Percentiles rank a stretch among this genome's conserved stretches.
phyloP scores from a whole-genome alignment of 2,888 invertebrate species.

The Metopia argyrocephala region DNA sequence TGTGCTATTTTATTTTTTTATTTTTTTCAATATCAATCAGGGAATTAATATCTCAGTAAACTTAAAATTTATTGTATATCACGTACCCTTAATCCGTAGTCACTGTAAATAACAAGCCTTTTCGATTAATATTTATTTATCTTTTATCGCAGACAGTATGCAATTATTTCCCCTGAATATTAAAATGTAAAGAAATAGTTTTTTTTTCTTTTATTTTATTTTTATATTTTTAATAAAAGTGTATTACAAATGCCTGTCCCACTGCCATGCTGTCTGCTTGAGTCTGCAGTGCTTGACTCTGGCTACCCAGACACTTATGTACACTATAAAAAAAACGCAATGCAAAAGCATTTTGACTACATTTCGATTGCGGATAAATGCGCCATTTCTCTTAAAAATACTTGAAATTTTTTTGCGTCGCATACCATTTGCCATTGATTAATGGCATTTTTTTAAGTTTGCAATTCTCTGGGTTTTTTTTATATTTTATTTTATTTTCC shows the following conservation, averaged over 20 bases:
- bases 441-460: slow-evolving; percentile 69
- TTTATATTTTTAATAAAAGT: slow-evolving; percentile 7
- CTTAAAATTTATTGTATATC: too few relatives aligned
- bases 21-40: too few relatives aligned
- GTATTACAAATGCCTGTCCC: neutral
- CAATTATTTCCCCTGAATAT: neutral
- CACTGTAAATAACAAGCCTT: too few relatives aligned
- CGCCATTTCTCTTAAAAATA: slow-evolving; percentile 53
- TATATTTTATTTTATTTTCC: neutral
- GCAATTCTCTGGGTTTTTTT: neutral
- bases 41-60: too few relatives aligned
- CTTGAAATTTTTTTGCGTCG: slow-evolving; percentile 57
- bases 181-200: neutral
- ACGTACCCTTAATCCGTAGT: too few relatives aligned
- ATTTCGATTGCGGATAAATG: slow-evolving; percentile 64
- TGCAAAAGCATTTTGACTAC: slow-evolving; percentile 50
- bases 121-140: too few relatives aligned
- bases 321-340: neutral
- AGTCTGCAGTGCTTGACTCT: slow-evolving; percentile 7
- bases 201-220: neutral
- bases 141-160: neutral
- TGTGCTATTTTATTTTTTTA: too few relatives aligned
- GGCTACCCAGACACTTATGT: neutral
- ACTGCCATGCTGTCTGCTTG: slow-evolving; percentile 20
- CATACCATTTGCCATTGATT: slow-evolving; percentile 71